A percentile compares a stretch with the other conserved stretches of the same genome.
These are phyloP conservation scores for Apeira syringaria DNA, from an alignment of 2,888 invertebrate genomes.

Conservation along the genomic window DNA sequence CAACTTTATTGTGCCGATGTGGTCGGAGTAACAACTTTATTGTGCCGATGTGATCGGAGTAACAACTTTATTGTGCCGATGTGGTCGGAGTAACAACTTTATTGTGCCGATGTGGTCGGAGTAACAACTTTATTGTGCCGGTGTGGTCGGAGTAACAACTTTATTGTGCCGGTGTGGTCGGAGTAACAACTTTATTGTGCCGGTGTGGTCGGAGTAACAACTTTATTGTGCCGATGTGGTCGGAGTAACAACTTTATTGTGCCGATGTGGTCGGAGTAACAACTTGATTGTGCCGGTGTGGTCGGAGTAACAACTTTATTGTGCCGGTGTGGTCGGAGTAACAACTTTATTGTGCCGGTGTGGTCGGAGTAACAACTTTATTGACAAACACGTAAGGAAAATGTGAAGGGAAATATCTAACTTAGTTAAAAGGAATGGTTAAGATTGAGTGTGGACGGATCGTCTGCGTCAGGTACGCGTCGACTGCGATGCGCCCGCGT, in stretches of 20 bases:
- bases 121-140: conserved; percentile 70
- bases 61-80: conserved; percentile 72
- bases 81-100: conserved; percentile 64
- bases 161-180: no score
- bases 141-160: conserved; percentile 61
- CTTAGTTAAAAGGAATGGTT: conserved; percentile 32
- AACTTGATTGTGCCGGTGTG: conserved; percentile 73
- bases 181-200: conserved; percentile 68
- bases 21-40: conserved; percentile 66
- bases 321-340: no score
- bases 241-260: conserved; percentile 68
- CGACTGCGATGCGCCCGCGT: conserved; percentile 9
- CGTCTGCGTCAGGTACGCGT: conserved; percentile 15
- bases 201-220: no score
- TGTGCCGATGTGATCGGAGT: no score
- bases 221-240: no score
- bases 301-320: conserved; percentile 67
- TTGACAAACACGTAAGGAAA: conserved; percentile 58
- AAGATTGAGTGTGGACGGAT: conserved; percentile 53
- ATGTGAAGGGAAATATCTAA: conserved; percentile 14
- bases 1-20: conserved; percentile 73
- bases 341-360: conserved; percentile 72
- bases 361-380: conserved; percentile 65
- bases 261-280: no score
- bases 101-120: no score